Evolutionary conservation across 2,797 vertebrate species (phyloP).

Genomic region (Halcyon smyrnensis): DNA sequence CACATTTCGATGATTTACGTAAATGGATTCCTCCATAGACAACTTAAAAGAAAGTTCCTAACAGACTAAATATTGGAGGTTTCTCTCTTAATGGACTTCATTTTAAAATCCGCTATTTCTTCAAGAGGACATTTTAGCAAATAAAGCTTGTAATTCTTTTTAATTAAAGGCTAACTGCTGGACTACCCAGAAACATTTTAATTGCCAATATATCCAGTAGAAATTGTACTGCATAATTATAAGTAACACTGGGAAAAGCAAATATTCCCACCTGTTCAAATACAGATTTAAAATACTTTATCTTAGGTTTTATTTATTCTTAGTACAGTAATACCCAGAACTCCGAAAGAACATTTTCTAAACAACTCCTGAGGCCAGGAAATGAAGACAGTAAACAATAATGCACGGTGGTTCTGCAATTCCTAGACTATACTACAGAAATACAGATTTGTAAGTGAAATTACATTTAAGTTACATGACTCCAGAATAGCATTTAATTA

Average conservation of each 20-base stretch:
- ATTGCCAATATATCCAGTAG: background rate
- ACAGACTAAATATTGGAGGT: background rate
- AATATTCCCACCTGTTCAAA: constrained; percentile 31
- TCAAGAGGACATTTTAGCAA: background rate
- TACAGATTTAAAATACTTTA: constrained; percentile 6
- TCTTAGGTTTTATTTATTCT: constrained; percentile 11
- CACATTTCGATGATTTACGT: background rate
- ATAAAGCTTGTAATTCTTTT: background rate
- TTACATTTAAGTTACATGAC: background rate
- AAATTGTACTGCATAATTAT: background rate
- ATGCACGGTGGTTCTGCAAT: background rate
- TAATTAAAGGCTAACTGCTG: constrained; percentile 2
- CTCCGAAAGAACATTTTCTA: background rate
- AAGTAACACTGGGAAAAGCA: background rate
- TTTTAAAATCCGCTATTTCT: background rate
- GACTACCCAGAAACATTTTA: background rate
- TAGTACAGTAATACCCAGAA: background rate
- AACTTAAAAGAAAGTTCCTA: background rate
- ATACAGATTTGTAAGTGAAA: background rate
- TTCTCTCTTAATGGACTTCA: background rate
- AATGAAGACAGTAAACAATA: background rate
- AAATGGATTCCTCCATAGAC: background rate
- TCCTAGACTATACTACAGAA: background rate
- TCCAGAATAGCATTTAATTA: background rate
- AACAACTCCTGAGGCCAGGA: background rate